Evolutionary conservation across 2,888 invertebrate species (phyloP).

Genomic region (Drosophila anomalata): DNA sequence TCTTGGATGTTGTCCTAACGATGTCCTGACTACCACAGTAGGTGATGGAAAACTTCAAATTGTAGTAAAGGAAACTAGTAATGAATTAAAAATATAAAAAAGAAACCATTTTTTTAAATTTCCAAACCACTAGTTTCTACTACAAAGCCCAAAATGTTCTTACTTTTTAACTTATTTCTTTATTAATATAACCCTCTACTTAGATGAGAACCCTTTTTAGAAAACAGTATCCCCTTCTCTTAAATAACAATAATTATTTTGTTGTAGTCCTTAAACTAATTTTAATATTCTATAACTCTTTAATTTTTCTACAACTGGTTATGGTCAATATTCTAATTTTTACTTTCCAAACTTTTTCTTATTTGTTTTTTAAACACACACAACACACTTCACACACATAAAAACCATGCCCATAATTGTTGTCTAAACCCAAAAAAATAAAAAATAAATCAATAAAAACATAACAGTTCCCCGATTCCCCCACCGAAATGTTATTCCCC

Average conservation of each 20-base stretch:
- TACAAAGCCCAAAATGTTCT: neutral
- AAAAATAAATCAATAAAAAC: constrained; percentile 1
- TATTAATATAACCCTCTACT: neutral
- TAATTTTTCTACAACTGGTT: constrained; percentile 69
- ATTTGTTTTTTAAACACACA: constrained; percentile 42
- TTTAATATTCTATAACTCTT: constrained; percentile 37
- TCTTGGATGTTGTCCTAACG: constrained; percentile 49
- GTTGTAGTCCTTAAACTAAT: constrained; percentile 44
- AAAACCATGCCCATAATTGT: constrained; percentile 38
- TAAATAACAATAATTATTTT: constrained; percentile 14
- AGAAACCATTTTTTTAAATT: neutral
- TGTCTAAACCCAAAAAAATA: constrained; percentile 13
- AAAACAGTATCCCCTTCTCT: neutral
- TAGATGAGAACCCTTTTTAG: neutral
- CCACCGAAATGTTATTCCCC: constrained; percentile 83
- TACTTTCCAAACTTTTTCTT: constrained; percentile 70
- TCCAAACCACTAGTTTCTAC: neutral
- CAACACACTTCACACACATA: constrained; percentile 28
- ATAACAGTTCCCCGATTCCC: constrained; percentile 82
- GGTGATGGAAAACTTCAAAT: constrained; percentile 19
- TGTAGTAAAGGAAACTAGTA: neutral
- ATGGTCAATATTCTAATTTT: constrained; percentile 77
- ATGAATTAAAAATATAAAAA: neutral
- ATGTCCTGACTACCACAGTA: constrained; percentile 21
- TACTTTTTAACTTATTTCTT: neutral